Percentiles rank a stretch among this genome's conserved stretches.
Evolutionary conservation across 2,113 vertebrate genomes (phyloP).

Genomic region (Mustelus asterias): DNA sequence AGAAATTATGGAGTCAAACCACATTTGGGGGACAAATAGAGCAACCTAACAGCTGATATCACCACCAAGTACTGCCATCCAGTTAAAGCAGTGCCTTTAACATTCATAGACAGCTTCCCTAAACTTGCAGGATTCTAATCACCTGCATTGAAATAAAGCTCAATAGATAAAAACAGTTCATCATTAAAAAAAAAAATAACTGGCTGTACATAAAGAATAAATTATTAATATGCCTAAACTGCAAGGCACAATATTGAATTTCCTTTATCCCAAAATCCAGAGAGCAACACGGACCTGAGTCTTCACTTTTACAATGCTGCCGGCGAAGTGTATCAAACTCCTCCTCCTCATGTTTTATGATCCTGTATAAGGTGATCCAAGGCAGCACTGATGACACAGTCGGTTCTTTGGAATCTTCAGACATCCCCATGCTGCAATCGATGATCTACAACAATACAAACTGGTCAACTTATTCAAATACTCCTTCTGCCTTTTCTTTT

Average conservation of each 20-base stretch:
- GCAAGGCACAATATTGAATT: neutral
- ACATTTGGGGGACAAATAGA: neutral
- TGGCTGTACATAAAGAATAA: neutral
- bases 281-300: constrained; percentile 59
- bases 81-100: neutral
- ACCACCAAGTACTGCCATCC: neutral
- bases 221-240: neutral
- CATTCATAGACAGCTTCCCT: neutral
- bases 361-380: constrained; percentile 82
- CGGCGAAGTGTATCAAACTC: constrained; percentile 70
- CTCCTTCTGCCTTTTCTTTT: too few species aligned
- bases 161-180: neutral
- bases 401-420: constrained; percentile 84
- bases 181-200: neutral
- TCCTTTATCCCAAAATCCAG: neutral
- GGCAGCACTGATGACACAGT: constrained; percentile 86
- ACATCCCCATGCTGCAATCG: constrained; percentile 83
- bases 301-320: constrained; percentile 67
- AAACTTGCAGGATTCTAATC: neutral
- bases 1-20: neutral
- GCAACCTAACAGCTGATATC: neutral
- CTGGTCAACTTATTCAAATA: neutral
- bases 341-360: constrained; percentile 89
- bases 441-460: constrained; percentile 69
- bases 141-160: neutral